A percentile compares a stretch with the other conserved stretches of the same genome.
phyloP scores from a whole-genome alignment of 2,113 vertebrate genomes.

The Caloenas nicobarica region DNA sequence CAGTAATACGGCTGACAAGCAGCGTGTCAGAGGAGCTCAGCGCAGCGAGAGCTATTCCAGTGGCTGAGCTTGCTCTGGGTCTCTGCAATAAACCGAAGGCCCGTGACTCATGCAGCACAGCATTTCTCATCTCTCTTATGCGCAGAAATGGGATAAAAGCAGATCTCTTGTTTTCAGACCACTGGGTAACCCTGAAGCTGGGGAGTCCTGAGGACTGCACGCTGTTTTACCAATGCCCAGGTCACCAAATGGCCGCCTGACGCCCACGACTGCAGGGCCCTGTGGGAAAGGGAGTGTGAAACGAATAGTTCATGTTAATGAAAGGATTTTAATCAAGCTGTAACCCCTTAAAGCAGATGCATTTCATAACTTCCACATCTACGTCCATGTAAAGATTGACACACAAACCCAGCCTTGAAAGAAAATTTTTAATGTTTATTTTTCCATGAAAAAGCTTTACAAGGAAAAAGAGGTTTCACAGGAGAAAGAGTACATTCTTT shows the following conservation, averaged over 20 bases:
- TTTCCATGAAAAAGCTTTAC: conserved; percentile 49
- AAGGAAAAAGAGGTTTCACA: conserved; percentile 10
- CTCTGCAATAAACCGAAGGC: neutral
- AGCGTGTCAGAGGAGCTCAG: neutral
- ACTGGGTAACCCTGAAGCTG: neutral
- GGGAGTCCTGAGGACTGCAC: neutral
- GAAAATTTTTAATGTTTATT: conserved; percentile 32
- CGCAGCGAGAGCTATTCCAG: neutral
- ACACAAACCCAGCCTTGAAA: neutral
- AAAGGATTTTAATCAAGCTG: neutral
- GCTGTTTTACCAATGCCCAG: neutral
- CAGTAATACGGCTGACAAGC: neutral
- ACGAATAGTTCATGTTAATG: neutral
- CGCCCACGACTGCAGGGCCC: neutral
- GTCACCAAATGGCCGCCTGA: neutral
- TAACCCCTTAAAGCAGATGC: neutral
- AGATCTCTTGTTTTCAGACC: neutral
- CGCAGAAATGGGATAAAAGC: neutral
- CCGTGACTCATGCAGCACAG: neutral
- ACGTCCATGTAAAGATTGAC: neutral
- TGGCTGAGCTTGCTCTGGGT: neutral
- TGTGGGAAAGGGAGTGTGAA: neutral
- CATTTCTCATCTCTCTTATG: neutral
- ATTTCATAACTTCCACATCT: neutral
- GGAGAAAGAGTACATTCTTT: conserved; percentile 38